These are phyloP conservation scores for Drosophila tripunctata DNA, from an alignment of 2,888 invertebrate genomes.

Conservation along the genomic window DNA sequence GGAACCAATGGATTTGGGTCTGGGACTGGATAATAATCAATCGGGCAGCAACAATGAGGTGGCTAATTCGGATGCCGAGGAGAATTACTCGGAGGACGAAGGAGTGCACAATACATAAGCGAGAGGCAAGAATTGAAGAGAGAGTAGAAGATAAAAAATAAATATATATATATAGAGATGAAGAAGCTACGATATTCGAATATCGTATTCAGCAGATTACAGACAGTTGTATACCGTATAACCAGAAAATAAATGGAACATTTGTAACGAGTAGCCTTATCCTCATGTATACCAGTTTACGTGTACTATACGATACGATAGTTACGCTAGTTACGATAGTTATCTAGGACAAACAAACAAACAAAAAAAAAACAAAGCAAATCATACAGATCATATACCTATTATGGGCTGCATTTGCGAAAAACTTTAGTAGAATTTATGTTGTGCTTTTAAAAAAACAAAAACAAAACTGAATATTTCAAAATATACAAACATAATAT, in stretches of 20 bases:
- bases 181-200: slow-evolving; percentile 26
- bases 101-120: slow-evolving; percentile 83
- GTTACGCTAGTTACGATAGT: slow-evolving; percentile 57
- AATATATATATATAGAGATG: slow-evolving; percentile 17
- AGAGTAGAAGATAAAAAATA: slow-evolving; percentile 8
- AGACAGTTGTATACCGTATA: slow-evolving; percentile 78
- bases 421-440: slow-evolving; percentile 61
- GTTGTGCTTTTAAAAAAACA: slow-evolving; percentile 63
- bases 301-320: slow-evolving; percentile 62
- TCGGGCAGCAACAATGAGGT: slow-evolving; percentile 82
- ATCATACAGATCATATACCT: slow-evolving; percentile 27
- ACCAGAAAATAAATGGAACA: slow-evolving; percentile 70
- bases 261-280: slow-evolving; percentile 84
- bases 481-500: slow-evolving; percentile 8
- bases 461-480: slow-evolving; percentile 9
- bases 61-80: slow-evolving; percentile 82
- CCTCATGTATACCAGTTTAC: slow-evolving; percentile 84
- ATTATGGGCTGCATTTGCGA: slow-evolving; percentile 47
- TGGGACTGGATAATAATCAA: slow-evolving; percentile 82
- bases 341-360: slow-evolving; percentile 39
- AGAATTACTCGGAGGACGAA: slow-evolving; percentile 84
- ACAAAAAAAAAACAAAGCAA: slow-evolving; percentile 5
- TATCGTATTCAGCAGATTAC: slow-evolving; percentile 22
- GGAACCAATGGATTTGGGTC: slow-evolving; percentile 84
- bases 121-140: slow-evolving; percentile 18